Conservation (phyloP, 2,113 vertebrate species). For the Asarcornis scutulata region DNA sequence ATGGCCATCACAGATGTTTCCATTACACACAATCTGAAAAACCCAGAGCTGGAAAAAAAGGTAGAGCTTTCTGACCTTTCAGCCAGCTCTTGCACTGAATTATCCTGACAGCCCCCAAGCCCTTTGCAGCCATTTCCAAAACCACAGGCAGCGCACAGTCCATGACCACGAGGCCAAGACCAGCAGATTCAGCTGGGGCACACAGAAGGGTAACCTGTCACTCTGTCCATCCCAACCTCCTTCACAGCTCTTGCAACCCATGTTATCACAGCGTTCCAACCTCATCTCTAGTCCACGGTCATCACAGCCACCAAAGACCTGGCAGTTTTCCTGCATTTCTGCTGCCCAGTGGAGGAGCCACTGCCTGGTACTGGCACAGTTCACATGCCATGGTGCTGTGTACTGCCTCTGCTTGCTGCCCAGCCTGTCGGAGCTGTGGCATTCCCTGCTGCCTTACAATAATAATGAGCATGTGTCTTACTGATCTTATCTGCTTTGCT, state of each 20-base stretch:
- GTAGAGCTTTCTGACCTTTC: neutral
- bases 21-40: neutral
- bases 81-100: neutral
- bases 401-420: neutral
- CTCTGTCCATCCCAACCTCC: neutral
- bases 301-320: accelerated
- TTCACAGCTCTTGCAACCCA: neutral
- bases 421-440: neutral
- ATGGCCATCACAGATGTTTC: neutral
- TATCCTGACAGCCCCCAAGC: neutral
- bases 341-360: neutral
- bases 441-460: neutral
- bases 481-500: neutral
- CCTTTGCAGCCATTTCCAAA: neutral
- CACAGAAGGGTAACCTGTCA: neutral
- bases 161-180: neutral
- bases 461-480: accelerated
- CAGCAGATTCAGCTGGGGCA: neutral
- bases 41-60: neutral
- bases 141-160: accelerated
- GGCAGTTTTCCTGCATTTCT: neutral
- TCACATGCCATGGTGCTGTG: neutral
- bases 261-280: accelerated
- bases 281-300: neutral
- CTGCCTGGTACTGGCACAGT: neutral